Evolutionary conservation across 2,888 invertebrate species (phyloP), one percentile per base, ranked within the genome.

Genomic region (Eilema caniola): DNA sequence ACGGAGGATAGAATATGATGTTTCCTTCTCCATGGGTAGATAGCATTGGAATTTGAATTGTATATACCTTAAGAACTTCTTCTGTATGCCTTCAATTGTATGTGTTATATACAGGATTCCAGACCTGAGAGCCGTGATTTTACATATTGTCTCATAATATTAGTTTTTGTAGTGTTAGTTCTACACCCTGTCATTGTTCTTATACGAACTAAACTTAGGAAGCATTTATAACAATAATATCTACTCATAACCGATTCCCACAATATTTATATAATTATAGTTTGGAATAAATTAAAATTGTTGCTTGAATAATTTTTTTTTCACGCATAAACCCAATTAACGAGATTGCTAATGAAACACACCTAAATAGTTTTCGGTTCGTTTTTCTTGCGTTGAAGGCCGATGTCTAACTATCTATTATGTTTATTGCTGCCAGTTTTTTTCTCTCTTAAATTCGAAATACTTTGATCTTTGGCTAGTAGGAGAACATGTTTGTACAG

Each of bases 351-450:
- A 64, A 64, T 64, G 47, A 64, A 64, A 64, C 28, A 41, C 47
- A 64, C 64, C 28, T 53, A 64, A 64, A 64, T 64, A 53, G 53
- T 64, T 64, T 64, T 53, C 28, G 28, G 47, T 64, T 11, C 12
- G 62, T 64, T 64, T 64, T 64, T 64, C 64, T 53, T 53, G 41
- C 20, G 64, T 64, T 64, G 64, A 64, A 64, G 64, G 64, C n/a
- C 64, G 28, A 53, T 62, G 41, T 53, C 64, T 53, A 53, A 64
- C 64, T 64, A 64, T 64, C 64, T 64, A 64, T 53, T 53, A n/a
- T 64, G 28, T 53, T 64, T 64, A 64, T 53, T 64, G 28, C 47
- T n/a, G n/a, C 28, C 12, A 25, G 64, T 53, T 25, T 64, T 53
- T 53, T 64, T 64, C 63, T n/a, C n/a, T n/a, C n/a, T n/a, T 64